Base-by-base conservation (phyloP, 2,797 vertebrate species). In the Corythornis leucogaster region DNA sequence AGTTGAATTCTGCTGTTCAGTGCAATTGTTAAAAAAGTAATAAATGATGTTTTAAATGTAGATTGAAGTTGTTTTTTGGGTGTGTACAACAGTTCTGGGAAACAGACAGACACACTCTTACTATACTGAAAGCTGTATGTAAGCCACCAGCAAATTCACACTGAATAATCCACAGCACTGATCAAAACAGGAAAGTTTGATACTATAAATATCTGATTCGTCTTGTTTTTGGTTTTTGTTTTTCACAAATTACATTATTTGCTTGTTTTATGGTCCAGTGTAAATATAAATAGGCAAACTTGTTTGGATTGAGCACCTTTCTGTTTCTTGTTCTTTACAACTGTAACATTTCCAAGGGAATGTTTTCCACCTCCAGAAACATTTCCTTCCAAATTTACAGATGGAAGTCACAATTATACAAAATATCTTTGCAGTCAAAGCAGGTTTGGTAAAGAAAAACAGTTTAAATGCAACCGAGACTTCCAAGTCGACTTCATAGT, bases 361-460 rank as follows among this genome's bases (percentile, higher is more conserved):
- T 64, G 28, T 64, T 55, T 62, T 80, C 62, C 31, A 77, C 51
- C 58, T 87, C 31, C 69, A 82, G 73, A 92, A 89, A 45, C n/a
- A 71, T 30, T 89, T 85, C 86, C 59, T 86, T 83, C 48, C 51
- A 80, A 89, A 82, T 90, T 66, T 92, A 71, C 54, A 78, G 75
- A 79, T 50, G 14, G 38, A 40, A 40, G 38, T 40, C 38, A 40
- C 40, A 71, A 87, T 73, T 89, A 87, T 21, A 89, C 43, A 73
- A 89, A 94, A 57, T 54, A 84, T 33, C 54, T 77, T 53, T 68
- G 54, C 50, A 89, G 43, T 66, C 71, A 92, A 92, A 93, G 59
- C 31, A 68, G 71, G 51, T 63, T 75, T 80, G 71, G 38, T 22
- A 85, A 93, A 74, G 15, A 53, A 71, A 87, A 80, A 14, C 30